These are phyloP conservation scores for Cavia aperea DNA, from an alignment of 2,113 vertebrate species.

Conservation along the genomic window DNA sequence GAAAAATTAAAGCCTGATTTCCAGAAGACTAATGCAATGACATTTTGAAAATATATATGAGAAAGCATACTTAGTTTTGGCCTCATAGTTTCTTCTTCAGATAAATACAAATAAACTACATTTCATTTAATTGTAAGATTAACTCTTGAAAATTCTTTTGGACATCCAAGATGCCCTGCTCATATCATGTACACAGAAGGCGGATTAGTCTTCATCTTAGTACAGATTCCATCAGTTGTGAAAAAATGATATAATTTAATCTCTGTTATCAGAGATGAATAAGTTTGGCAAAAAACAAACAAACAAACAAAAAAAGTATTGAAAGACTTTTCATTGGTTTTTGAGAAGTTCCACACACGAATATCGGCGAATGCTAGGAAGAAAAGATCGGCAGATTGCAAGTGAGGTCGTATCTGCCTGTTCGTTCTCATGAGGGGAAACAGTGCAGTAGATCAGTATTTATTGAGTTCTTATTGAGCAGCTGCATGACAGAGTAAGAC, in stretches of 20 bases:
- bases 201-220: not conserved
- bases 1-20: not conserved
- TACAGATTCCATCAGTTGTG: not conserved
- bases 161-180: fast-evolving
- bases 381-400: not conserved
- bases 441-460: not conserved
- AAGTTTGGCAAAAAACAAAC: not conserved
- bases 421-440: not conserved
- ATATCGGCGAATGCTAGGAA: not conserved
- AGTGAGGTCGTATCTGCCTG: not conserved
- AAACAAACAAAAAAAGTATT: not conserved
- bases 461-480: constrained; percentile 32
- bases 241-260: not conserved
- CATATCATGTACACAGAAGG: not conserved
- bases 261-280: not conserved
- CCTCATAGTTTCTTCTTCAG: not conserved
- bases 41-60: not conserved
- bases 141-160: not conserved
- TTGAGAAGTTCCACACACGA: not conserved
- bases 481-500: not conserved
- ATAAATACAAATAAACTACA: not conserved
- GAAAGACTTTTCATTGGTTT: not conserved
- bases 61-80: not conserved
- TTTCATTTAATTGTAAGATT: not conserved
- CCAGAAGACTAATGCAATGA: not conserved